These are phyloP conservation scores for Phrynocephalus guinanensis DNA, from an alignment of 2,797 vertebrate species.

Conservation along the genomic window DNA sequence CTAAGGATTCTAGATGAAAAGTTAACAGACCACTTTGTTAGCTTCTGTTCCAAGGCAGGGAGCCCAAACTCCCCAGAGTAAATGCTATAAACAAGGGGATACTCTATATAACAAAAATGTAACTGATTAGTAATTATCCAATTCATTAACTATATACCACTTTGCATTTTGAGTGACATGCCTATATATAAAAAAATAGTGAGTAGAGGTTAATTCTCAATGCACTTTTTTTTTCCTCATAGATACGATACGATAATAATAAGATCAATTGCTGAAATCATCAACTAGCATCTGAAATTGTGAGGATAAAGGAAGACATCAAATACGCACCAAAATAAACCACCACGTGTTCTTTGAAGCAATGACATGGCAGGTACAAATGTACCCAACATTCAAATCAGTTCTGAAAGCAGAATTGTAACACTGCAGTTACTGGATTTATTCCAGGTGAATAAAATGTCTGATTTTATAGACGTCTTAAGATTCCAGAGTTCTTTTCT, in stretches of 20 bases:
- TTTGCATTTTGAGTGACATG: not conserved
- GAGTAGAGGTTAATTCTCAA: not conserved
- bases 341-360: not conserved
- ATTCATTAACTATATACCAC: not conserved
- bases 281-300: not conserved
- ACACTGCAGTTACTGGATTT: not conserved
- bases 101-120: not conserved
- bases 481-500: accelerated
- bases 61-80: not conserved
- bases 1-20: not conserved
- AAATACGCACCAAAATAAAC: not conserved
- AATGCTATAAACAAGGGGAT: not conserved
- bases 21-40: not conserved
- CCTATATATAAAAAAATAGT: not conserved
- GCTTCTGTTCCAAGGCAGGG: not conserved
- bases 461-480: slow-evolving; percentile 18
- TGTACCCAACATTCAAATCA: not conserved
- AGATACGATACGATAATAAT: no score
- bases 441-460: not conserved
- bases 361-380: not conserved
- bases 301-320: not conserved
- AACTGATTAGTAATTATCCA: not conserved
- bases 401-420: not conserved
- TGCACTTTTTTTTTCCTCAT: no score
- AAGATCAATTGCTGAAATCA: no score